phyloP scores from a whole-genome alignment of 1,140 invertebrate genomes.

The Lordiphosa stackelbergi region DNA sequence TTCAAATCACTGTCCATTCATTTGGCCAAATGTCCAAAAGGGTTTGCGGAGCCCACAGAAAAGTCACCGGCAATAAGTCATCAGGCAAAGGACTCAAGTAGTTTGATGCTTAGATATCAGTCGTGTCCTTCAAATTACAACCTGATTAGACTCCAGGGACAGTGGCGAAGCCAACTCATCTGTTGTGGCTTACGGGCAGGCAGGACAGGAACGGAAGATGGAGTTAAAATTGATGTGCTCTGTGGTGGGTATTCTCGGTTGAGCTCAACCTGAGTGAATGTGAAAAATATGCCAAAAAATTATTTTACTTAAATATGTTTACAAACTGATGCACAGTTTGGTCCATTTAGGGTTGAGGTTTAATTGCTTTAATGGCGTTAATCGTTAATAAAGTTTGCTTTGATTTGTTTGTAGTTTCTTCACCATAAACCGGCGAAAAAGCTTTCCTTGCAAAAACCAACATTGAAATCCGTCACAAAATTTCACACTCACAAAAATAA shows the following conservation, averaged over 20 bases:
- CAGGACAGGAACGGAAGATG: slow-evolving; percentile 3
- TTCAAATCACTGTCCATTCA: slow-evolving; percentile 69
- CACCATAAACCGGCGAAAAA: too few relatives aligned
- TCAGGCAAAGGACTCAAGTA: slow-evolving; percentile 30
- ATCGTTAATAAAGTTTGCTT: too few relatives aligned
- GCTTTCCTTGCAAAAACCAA: too few relatives aligned
- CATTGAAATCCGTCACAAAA: slow-evolving; percentile 18
- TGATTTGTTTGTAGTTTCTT: too few relatives aligned
- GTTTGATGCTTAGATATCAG: slow-evolving; percentile 52
- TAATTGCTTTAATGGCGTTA: too few relatives aligned
- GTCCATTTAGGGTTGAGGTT: too few relatives aligned
- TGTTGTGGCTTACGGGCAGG: slow-evolving; percentile 43
- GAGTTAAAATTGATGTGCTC: slow-evolving; percentile 52
- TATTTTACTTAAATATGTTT: slow-evolving; percentile 25
- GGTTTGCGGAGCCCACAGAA: slow-evolving; percentile 22
- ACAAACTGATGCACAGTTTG: slow-evolving; percentile 14
- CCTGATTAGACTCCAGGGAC: slow-evolving; percentile 70
- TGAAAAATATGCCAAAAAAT: slow-evolving; percentile 31
- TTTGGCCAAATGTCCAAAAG: slow-evolving; percentile 58
- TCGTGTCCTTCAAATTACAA: slow-evolving; percentile 65
- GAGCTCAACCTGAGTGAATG: slow-evolving; percentile 37
- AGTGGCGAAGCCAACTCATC: slow-evolving; percentile 38
- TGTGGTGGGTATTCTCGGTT: slow-evolving; percentile 38
- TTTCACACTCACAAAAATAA: slow-evolving; percentile 35
- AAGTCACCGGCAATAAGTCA: slow-evolving; percentile 67